A percentile compares a stretch with the other conserved stretches of the same genome.
Conservation (phyloP, 1,140 invertebrate species). For the Triops cancriformis region DNA sequence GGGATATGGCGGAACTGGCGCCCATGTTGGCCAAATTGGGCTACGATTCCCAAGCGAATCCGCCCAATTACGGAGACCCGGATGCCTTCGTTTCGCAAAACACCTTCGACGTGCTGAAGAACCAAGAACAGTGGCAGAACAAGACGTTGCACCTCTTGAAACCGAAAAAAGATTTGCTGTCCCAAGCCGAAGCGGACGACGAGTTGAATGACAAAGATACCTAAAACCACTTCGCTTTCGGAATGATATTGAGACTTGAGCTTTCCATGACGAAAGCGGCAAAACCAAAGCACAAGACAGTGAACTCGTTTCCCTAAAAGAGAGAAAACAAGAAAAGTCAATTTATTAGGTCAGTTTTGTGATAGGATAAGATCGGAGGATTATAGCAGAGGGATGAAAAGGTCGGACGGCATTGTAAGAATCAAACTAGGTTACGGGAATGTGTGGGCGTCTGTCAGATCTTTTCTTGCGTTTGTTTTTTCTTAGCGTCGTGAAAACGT, state of each 20-base stretch:
- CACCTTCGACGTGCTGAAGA: constrained; percentile 48
- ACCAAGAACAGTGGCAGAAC: constrained; percentile 33
- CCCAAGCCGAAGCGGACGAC: constrained; percentile 16
- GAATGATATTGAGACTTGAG: no score
- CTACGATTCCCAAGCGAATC: constrained; percentile 89
- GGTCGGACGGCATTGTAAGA: neutral
- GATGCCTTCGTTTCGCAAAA: constrained; percentile 76
- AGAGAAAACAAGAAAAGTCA: neutral
- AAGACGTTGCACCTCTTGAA: constrained; percentile 26
- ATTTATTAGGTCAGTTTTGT: neutral
- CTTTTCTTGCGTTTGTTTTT: no score
- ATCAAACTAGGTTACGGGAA: neutral
- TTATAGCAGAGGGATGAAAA: neutral
- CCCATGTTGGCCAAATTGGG: constrained; percentile 83
- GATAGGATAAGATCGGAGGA: neutral
- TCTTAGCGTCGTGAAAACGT: no score
- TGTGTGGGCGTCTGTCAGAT: no score
- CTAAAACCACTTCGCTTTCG: neutral
- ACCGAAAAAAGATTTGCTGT: constrained; percentile 24
- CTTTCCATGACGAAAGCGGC: no score
- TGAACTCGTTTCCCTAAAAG: neutral
- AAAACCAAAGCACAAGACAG: no score
- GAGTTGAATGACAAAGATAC: neutral
- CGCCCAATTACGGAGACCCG: constrained; percentile 82
- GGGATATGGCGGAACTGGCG: constrained; percentile 81